Evolutionary conservation across 2,797 vertebrate genomes (phyloP).

Genomic region (Chaunax sp.): DNA sequence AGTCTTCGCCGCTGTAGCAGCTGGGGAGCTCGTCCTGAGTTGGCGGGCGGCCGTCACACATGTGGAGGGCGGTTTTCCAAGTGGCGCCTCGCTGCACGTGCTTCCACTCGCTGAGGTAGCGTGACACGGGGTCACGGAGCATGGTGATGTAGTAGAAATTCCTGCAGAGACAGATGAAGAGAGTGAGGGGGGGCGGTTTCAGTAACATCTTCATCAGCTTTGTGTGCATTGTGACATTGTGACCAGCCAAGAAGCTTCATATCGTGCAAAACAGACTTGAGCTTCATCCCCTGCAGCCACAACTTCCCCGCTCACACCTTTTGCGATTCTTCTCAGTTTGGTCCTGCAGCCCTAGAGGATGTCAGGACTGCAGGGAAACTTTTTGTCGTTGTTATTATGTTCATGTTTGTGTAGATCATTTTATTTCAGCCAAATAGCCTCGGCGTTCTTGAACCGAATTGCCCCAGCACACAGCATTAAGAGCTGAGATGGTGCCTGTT

Average conservation of each 20-base stretch:
- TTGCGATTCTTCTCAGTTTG: no score
- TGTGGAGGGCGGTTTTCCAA: constrained; percentile 96
- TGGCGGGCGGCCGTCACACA: constrained; percentile 93
- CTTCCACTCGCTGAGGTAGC: constrained; percentile 97
- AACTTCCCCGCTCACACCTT: no score
- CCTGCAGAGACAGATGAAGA: constrained; percentile 75
- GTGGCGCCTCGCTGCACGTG: constrained; percentile 96
- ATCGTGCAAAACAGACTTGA: no score
- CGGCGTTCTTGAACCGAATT: background rate
- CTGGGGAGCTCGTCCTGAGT: constrained; percentile 92
- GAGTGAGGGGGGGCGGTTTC: background rate
- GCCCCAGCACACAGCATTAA: background rate
- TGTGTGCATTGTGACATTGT: no score
- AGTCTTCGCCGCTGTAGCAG: constrained; percentile 93
- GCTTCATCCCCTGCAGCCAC: no score
- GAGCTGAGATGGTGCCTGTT: background rate
- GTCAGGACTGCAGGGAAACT: background rate
- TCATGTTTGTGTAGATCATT: background rate
- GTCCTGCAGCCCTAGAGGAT: background rate
- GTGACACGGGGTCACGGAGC: constrained; percentile 94
- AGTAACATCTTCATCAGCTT: background rate
- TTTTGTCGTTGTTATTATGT: background rate
- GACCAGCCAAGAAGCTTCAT: no score
- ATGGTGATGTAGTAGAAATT: constrained; percentile 98
- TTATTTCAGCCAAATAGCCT: background rate